Evolutionary conservation across 2,113 vertebrate genomes (phyloP), one percentile per base, ranked within the genome.

Genomic region (Helogale parvula): DNA sequence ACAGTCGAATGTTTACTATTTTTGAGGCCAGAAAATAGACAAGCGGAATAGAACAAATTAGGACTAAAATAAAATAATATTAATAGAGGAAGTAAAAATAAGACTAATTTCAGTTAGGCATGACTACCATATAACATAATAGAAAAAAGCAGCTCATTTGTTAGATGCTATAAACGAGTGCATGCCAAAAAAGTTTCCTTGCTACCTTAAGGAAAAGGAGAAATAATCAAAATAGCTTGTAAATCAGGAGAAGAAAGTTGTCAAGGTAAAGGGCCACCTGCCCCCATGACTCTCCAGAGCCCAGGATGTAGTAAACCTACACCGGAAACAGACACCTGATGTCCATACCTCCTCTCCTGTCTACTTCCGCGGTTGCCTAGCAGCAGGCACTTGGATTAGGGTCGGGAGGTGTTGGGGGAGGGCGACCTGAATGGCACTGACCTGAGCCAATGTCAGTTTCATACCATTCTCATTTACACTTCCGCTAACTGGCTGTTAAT

Each of bases 11-110:
- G 23, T 76, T 96, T 88, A 77, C 12, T 86, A 21, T 57, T 68
- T 93, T 71, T 77, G 19, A 96, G 35, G 27, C n/a, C 35, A 84
- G 57, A 74, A 85, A 94, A 68, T 65, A 91, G 16, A 66, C 21
- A 72, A 92, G 68, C 21, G 2, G 33, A 76, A 54, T 35, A 77
- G 21, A 91, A 21, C 17, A 84, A 90, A 65, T 54, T 92, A 68
- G n/a, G 27, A 87, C 14, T 33, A 77, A 94, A 88, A 81, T 91
- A 86, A 83, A 81, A 29, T 65, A 65, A 27, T 41, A 38, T 27
- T 57, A 90, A 33, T 41, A 31, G 27, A 50, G 16, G 27, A 88
- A 87, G 5, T 50, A 45, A 25, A 85, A 76, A 52, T 54, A 83
- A 88, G 88, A 79, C 13, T 9, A 21, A 21, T 94, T 79, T 92